A percentile compares a stretch with the other conserved stretches of the same genome.
Conservation (phyloP, 2,113 vertebrate genomes). For the Phaethornis superciliosus region DNA sequence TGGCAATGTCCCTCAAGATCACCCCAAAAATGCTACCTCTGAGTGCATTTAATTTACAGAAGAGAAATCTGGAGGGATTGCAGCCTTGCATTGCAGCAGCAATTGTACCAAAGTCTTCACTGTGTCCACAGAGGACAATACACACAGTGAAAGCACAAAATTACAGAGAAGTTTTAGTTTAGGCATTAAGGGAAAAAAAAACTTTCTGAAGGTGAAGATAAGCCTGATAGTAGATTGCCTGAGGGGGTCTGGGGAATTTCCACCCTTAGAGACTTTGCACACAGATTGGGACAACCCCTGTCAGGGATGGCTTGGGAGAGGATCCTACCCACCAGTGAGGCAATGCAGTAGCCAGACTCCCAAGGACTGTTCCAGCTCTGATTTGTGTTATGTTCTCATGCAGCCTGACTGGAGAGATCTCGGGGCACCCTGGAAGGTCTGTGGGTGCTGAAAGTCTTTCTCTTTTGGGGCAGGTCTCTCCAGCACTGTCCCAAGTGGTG, state of each 20-base stretch:
- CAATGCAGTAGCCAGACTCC: not conserved
- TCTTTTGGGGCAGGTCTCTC: not conserved
- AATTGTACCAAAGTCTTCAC: not conserved
- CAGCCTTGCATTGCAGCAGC: not conserved
- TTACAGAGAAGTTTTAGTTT: not conserved
- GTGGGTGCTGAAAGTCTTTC: not conserved
- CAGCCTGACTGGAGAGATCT: not conserved
- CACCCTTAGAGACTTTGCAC: fast-evolving
- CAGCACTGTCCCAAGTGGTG: not conserved
- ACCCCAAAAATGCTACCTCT: not conserved
- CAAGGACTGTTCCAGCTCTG: not conserved
- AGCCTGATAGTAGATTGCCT: not conserved
- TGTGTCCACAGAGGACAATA: not conserved
- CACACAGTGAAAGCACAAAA: not conserved
- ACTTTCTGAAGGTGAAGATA: not conserved
- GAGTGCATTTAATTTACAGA: not conserved
- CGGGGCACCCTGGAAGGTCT: not conserved
- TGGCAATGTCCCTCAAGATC: not conserved
- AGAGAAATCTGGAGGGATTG: not conserved
- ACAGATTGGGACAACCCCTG: not conserved
- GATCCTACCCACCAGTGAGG: not conserved
- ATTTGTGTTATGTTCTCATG: not conserved
- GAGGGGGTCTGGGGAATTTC: not conserved
- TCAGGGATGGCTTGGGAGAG: not conserved
- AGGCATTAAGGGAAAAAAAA: not conserved